Conservation (phyloP, 2,113 vertebrate species). For the Dipodomys merriami region DNA sequence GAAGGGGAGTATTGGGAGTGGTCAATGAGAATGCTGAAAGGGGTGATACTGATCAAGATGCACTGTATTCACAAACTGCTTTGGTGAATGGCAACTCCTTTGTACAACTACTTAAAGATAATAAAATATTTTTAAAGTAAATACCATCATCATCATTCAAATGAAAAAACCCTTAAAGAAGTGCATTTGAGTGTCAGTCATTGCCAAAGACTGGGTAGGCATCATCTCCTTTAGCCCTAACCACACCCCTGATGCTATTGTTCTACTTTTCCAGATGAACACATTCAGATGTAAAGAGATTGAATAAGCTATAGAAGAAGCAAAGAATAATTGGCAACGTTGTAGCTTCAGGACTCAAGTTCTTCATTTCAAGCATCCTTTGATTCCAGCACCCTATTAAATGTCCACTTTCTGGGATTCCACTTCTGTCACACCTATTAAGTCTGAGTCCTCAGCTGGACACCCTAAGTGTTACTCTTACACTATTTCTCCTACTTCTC, state of each 20-base stretch:
- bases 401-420: neutral
- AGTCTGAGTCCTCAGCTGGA: neutral
- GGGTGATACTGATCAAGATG: too few species aligned
- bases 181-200: neutral
- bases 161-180: neutral
- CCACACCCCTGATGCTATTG: neutral
- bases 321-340: neutral
- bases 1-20: too few species aligned
- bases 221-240: neutral
- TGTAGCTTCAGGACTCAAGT: neutral
- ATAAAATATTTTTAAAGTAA: too few species aligned
- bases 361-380: neutral
- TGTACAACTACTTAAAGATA: too few species aligned
- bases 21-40: too few species aligned
- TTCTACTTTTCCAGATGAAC: neutral
- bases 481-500: neutral
- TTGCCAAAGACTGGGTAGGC: neutral
- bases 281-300: conserved; percentile 7
- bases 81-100: too few species aligned
- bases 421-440: neutral
- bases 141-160: neutral
- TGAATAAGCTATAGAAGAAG: neutral
- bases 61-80: too few species aligned
- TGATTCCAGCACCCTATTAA: neutral
- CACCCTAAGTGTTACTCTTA: neutral